Conservation (phyloP, 2,113 vertebrate genomes). For the Anoura caudifer region DNA sequence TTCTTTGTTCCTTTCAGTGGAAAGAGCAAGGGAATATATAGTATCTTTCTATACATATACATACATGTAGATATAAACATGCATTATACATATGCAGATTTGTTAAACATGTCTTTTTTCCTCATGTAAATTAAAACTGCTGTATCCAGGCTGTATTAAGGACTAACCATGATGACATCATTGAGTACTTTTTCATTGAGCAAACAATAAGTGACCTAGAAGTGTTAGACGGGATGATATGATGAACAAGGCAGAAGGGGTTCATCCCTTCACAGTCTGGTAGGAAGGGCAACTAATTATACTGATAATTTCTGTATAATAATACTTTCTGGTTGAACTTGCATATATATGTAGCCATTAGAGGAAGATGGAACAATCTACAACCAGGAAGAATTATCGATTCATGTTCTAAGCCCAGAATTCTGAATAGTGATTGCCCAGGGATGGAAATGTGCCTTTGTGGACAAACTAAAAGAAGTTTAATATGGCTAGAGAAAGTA, state of each 20-base stretch:
- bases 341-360: not conserved
- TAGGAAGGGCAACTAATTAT: not conserved
- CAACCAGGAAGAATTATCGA: not conserved
- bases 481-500: not conserved
- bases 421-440: not conserved
- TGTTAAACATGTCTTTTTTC: not conserved
- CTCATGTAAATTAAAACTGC: not conserved
- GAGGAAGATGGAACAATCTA: not conserved
- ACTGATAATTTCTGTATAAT: not conserved
- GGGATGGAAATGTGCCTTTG: not conserved
- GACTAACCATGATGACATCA: not conserved
- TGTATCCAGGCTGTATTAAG: not conserved
- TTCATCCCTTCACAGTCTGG: not conserved
- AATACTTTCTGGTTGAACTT: not conserved
- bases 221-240: not conserved
- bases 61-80: not conserved
- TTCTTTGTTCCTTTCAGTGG: not conserved
- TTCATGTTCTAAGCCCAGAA: not conserved
- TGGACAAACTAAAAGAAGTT: not conserved
- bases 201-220: not conserved
- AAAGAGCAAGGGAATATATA: not conserved
- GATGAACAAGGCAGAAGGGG: not conserved
- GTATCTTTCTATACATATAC: not conserved
- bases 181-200: not conserved
- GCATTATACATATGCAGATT: not conserved